Evolutionary conservation across 2,797 vertebrate species (phyloP).

Genomic region (Anas bahamensis): DNA sequence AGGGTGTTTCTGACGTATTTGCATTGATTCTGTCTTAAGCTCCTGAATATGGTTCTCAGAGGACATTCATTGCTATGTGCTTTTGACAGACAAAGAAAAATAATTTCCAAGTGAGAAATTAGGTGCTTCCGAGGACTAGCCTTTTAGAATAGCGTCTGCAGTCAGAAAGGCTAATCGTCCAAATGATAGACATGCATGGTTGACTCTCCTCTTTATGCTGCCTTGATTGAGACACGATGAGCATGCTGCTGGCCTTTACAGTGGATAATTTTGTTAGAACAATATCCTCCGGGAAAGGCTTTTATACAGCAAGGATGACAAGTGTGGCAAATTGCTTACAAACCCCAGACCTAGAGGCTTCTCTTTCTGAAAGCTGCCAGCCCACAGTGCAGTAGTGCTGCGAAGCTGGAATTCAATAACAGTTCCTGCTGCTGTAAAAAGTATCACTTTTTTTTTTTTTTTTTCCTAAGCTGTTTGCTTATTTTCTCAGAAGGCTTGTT

Average conservation of each 20-base stretch:
- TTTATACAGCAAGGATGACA: conserved; percentile 66
- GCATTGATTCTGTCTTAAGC: conserved; percentile 13
- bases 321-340: conserved; percentile 64
- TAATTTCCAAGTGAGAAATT: conserved; percentile 64
- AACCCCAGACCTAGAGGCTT: conserved; percentile 40
- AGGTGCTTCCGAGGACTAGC: conserved; percentile 33
- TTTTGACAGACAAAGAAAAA: conserved; percentile 56
- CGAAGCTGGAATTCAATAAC: neutral
- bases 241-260: conserved; percentile 51
- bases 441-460: neutral
- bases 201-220: conserved; percentile 58
- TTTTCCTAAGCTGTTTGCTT: neutral
- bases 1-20: neutral
- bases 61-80: conserved; percentile 1
- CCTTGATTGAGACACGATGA: conserved; percentile 68
- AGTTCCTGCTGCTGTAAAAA: neutral
- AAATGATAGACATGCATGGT: conserved; percentile 59
- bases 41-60: neutral
- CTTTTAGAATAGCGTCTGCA: conserved; percentile 39
- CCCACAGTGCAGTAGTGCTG: neutral
- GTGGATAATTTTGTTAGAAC: conserved; percentile 70
- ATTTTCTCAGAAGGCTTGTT: neutral
- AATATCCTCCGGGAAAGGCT: conserved; percentile 55
- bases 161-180: conserved; percentile 64
- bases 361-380: conserved; percentile 24